Evolutionary conservation across 2,888 invertebrate genomes (phyloP).

Genomic region (Zootermopsis nevadensis): DNA sequence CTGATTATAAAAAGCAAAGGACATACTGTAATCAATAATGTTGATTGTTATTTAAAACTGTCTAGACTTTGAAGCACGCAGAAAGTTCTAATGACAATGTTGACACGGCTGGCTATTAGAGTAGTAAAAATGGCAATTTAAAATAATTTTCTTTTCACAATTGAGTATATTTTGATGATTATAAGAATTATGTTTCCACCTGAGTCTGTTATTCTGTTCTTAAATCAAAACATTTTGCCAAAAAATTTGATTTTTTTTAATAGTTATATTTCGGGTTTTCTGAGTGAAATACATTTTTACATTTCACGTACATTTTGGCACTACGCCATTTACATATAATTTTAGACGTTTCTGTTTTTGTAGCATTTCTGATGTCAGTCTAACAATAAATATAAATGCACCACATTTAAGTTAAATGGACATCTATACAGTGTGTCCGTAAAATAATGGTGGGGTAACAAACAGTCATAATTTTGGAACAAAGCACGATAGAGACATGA

Average conservation of each 20-base stretch:
- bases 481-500: too few relatives aligned
- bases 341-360: background rate
- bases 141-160: background rate
- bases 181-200: background rate
- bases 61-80: background rate
- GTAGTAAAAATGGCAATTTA: background rate
- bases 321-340: background rate
- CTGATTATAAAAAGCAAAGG: background rate
- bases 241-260: background rate
- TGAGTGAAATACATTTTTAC: background rate
- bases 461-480: too few relatives aligned
- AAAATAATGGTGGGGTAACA: background rate
- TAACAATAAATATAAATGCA: background rate
- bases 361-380: background rate
- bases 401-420: background rate
- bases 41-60: background rate
- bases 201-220: background rate
- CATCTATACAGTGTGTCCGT: too few relatives aligned
- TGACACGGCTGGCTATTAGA: background rate
- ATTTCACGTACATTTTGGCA: background rate
- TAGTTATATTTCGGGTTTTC: slow-evolving; percentile 8
- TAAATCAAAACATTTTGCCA: background rate
- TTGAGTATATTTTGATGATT: background rate
- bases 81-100: background rate
- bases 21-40: background rate